Evolutionary conservation across 2,113 vertebrate species (phyloP).

Genomic region (Thermophis baileyi): DNA sequence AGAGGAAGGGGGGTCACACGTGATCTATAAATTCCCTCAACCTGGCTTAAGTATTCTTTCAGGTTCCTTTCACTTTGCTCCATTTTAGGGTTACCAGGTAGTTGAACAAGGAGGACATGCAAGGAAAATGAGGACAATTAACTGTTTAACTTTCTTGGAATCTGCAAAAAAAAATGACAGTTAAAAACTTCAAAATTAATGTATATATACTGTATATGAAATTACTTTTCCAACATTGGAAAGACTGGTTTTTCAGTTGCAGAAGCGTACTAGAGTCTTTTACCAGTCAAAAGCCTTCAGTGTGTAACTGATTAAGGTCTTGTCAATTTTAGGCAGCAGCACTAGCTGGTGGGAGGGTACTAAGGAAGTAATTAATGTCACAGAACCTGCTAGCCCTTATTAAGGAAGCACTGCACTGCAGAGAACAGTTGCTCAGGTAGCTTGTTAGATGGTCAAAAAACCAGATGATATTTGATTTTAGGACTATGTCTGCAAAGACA

Average conservation of each 20-base stretch:
- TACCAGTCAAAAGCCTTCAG: neutral
- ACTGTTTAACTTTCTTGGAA: neutral
- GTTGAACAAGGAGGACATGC: neutral
- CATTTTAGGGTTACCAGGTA: neutral
- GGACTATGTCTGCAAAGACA: neutral
- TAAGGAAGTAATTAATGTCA: neutral
- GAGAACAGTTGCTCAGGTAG: neutral
- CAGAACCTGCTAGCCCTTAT: neutral
- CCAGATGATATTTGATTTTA: neutral
- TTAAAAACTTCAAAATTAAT: neutral
- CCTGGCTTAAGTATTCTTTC: neutral
- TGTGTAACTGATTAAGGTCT: neutral
- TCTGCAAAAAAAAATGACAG: neutral
- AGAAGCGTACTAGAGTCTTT: neutral
- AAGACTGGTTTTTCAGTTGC: neutral
- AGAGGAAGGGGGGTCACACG: accelerated
- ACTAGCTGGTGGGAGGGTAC: neutral
- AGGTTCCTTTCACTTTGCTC: neutral
- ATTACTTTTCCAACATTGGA: neutral
- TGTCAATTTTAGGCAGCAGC: neutral
- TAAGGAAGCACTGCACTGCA: neutral
- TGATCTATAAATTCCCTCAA: neutral
- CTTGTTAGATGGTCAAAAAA: neutral
- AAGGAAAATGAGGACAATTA: neutral
- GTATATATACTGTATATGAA: neutral